phyloP scores from a whole-genome alignment of 2,113 vertebrate genomes.

The Micronycteris hirsuta region DNA sequence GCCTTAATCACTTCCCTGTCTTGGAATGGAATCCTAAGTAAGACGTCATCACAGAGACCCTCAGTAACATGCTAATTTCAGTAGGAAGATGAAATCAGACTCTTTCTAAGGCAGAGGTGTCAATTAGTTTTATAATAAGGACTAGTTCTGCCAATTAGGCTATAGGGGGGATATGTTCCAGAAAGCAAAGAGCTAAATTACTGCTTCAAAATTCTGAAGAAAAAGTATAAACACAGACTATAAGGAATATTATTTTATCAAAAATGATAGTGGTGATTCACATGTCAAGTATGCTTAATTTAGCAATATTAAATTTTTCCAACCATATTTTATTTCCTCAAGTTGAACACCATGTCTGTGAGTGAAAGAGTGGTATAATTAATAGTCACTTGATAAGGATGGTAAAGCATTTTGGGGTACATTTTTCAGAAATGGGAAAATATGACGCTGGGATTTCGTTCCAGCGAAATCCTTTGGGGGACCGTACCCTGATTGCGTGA shows the following conservation, averaged over 20 bases:
- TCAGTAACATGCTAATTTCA: not conserved
- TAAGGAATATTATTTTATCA: not conserved
- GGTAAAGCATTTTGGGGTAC: not conserved
- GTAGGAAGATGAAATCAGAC: not conserved
- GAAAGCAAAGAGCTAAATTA: not conserved
- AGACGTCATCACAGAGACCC: not conserved
- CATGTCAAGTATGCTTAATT: not conserved
- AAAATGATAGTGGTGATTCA: not conserved
- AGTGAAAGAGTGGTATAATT: not conserved
- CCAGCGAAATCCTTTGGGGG: too few relatives aligned
- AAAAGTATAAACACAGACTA: not conserved
- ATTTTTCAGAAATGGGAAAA: not conserved
- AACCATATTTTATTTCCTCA: not conserved
- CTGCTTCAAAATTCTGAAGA: not conserved
- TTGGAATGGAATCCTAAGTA: not conserved
- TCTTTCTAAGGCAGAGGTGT: not conserved
- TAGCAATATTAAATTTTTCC: not conserved
- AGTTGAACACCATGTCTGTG: not conserved
- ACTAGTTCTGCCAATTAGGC: not conserved
- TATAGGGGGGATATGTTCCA: not conserved
- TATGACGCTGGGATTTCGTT: too few relatives aligned
- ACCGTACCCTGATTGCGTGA: too few relatives aligned
- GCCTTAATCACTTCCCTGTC: not conserved
- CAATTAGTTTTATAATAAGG: not conserved
- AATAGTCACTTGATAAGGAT: not conserved